These are phyloP conservation scores for Acleris literana DNA, from an alignment of 2,888 invertebrate genomes.

Conservation along the genomic window DNA sequence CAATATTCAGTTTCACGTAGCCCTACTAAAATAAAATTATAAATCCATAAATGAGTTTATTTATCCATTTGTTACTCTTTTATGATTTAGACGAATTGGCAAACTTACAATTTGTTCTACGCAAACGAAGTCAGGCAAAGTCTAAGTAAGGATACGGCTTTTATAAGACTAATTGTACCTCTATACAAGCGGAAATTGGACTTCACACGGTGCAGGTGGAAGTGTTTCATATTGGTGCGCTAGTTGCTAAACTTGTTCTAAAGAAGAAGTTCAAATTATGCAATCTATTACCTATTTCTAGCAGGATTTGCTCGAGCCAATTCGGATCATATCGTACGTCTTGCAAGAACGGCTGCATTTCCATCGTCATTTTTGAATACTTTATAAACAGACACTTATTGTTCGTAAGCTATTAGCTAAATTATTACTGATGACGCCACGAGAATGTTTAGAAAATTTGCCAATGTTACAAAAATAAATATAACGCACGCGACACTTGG, in stretches of 20 bases:
- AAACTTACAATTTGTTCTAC: no score
- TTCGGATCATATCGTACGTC: slow-evolving; percentile 54
- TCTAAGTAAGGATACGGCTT: no score
- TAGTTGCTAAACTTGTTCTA: not conserved
- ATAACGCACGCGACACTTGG: not conserved
- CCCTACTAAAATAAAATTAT: no score
- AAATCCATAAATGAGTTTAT: no score
- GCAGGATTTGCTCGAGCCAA: slow-evolving; percentile 61
- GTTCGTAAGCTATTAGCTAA: not conserved
- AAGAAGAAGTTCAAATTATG: not conserved
- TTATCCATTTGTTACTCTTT: no score
- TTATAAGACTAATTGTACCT: no score
- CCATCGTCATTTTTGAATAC: slow-evolving; percentile 46
- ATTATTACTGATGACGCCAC: slow-evolving; percentile 27
- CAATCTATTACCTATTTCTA: slow-evolving; percentile 58
- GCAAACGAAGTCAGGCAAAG: no score
- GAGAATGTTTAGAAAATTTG: slow-evolving; percentile 36
- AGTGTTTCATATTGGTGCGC: not conserved
- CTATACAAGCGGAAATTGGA: no score
- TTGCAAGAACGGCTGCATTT: slow-evolving; percentile 48
- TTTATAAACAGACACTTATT: slow-evolving; percentile 2
- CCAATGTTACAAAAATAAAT: slow-evolving; percentile 26
- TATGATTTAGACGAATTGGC: no score
- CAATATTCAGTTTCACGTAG: no score
- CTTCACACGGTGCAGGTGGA: no score